These are phyloP conservation scores for Mus caroli DNA, from an alignment of 2,797 vertebrate genomes.

Conservation along the genomic window DNA sequence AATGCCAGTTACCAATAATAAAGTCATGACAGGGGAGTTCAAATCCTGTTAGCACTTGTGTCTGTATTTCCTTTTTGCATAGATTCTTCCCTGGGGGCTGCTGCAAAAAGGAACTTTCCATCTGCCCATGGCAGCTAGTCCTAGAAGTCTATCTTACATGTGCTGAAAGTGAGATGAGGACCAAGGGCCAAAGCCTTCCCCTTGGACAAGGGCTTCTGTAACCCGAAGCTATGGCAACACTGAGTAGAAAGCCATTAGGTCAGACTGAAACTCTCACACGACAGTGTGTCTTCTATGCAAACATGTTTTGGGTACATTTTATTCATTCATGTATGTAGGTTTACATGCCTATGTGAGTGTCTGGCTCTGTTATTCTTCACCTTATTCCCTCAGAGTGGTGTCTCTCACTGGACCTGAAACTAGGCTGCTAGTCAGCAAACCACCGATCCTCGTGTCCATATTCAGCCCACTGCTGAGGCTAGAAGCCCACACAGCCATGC, in stretches of 20 bases:
- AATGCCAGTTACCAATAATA: constrained; percentile 53
- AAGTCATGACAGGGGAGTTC: not conserved
- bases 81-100: constrained; percentile 9
- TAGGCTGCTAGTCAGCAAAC: not conserved
- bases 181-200: not conserved
- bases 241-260: constrained; percentile 43
- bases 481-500: not conserved
- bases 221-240: not conserved
- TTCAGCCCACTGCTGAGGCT: not conserved
- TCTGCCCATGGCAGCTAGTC: constrained; percentile 57
- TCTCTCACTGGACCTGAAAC: not conserved
- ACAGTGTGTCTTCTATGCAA: not conserved
- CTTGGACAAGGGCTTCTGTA: constrained; percentile 23
- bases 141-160: constrained; percentile 14
- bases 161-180: constrained; percentile 44
- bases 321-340: not conserved
- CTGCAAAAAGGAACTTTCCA: constrained; percentile 46
- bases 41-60: constrained; percentile 56
- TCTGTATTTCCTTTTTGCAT: constrained; percentile 60
- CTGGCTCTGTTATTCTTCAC: not conserved
- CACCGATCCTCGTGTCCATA: no score
- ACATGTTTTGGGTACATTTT: no score
- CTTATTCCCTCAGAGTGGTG: not conserved
- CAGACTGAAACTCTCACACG: not conserved
- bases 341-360: not conserved